phyloP scores from a whole-genome alignment of 1,140 invertebrate species.

The Drosophila truncata region DNA sequence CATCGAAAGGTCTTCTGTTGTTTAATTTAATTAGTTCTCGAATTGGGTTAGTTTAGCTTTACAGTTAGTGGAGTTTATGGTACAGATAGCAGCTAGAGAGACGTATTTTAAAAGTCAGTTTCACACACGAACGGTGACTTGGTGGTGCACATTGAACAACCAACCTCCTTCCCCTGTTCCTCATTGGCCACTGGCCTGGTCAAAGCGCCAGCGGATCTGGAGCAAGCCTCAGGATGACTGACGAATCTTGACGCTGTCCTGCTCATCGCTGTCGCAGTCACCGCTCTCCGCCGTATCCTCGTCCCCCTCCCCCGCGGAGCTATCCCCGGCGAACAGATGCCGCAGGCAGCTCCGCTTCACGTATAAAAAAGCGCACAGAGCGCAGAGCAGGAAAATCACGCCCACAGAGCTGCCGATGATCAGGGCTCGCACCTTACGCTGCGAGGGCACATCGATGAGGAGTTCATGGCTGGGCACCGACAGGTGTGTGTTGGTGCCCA shows the following conservation, averaged over 20 bases:
- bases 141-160: slow-evolving; percentile 23
- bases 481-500: slow-evolving; percentile 87
- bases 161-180: not conserved
- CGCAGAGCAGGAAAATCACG: slow-evolving; percentile 87
- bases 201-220: slow-evolving; percentile 71
- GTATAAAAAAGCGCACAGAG: slow-evolving; percentile 88
- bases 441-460: slow-evolving; percentile 87
- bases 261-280: slow-evolving; percentile 69
- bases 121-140: slow-evolving; percentile 25
- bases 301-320: slow-evolving; percentile 48
- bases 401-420: slow-evolving; percentile 88
- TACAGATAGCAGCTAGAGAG: slow-evolving; percentile 67
- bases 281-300: slow-evolving; percentile 69
- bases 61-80: slow-evolving; percentile 54
- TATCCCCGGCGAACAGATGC: slow-evolving; percentile 65
- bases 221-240: slow-evolving; percentile 69
- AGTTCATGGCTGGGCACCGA: slow-evolving; percentile 87
- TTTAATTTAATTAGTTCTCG: slow-evolving; percentile 28
- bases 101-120: slow-evolving; percentile 62
- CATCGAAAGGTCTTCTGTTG: not conserved
- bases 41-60: slow-evolving; percentile 39
- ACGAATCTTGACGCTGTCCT: slow-evolving; percentile 68
- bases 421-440: slow-evolving; percentile 87
- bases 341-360: slow-evolving; percentile 84
- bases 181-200: slow-evolving; percentile 17